Evolutionary conservation across 2,888 invertebrate genomes (phyloP), one percentile per base, ranked within the genome.

Genomic region (Malacosoma neustria): DNA sequence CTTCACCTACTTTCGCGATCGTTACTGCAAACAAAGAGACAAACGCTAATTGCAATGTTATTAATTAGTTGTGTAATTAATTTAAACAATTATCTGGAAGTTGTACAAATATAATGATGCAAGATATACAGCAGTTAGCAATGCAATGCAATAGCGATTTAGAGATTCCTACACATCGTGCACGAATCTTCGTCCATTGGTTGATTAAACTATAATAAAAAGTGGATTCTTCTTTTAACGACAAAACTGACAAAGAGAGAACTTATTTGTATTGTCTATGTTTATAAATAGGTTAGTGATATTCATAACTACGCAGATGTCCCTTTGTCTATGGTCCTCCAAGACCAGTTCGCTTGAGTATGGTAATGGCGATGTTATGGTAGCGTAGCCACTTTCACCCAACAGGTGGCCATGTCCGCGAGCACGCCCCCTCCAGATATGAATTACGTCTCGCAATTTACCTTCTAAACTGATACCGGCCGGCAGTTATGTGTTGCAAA

Each of bases 401-500:
- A 52, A 62, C 70, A 60, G 65, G 68, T 65, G 63, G 61, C 54
- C 48, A 52, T 48, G 63, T 61, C 54, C 48, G 53, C 48, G 51
- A 53, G 49, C 48, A 49, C 42, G 42, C 46, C 47, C 49, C 42
- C 38, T 35, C 37, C 34, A 43, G 43, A 45, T 43, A 52, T 62
- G 34, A 7, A 22, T 9, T 22, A 22, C 9, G 5, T 22, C 22
- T 22, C 22, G 9, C 22, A 22, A 4, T 22, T 22, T 5, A 7
- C 2, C 22, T 22, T 22, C 5, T 22, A 22, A 3, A 22, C 5
- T 22, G 22, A 22, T 7, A 7, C 22, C 22, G 9, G 9, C 1
- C 9, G n/a, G n/a, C 4, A 22, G 9, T 22, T 22, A 9, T 9
- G 9, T 9, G 22, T 5, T 3, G 22, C 22, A 9, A 22, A 5